These are phyloP conservation scores for Alca torda DNA, from an alignment of 2,797 vertebrate species.

Conservation along the genomic window DNA sequence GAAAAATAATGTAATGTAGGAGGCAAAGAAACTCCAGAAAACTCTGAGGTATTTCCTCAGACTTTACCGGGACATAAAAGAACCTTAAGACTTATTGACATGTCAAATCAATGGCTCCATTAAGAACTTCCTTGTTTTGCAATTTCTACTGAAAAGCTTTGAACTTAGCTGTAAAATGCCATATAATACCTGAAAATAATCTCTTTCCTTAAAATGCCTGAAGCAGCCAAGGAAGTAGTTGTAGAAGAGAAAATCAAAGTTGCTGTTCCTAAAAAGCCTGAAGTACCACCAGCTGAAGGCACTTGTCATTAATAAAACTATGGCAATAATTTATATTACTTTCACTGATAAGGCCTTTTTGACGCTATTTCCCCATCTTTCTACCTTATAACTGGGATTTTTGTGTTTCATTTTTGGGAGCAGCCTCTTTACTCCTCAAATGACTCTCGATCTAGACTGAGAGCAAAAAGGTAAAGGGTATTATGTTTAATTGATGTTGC, in stretches of 20 bases:
- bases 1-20: neutral
- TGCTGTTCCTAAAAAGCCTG: slow-evolving; percentile 48
- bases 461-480: neutral
- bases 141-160: neutral
- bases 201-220: neutral
- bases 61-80: neutral
- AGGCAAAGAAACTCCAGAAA: neutral
- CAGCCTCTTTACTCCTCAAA: neutral
- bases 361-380: neutral
- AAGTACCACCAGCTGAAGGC: slow-evolving; percentile 42
- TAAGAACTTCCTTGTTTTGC: neutral
- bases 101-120: neutral
- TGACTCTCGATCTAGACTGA: neutral
- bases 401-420: neutral
- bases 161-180: neutral
- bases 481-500: neutral
- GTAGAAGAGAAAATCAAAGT: slow-evolving; percentile 45
- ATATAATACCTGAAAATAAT: neutral
- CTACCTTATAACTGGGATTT: neutral
- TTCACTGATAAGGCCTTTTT: neutral
- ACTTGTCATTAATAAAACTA: neutral
- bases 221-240: slow-evolving; percentile 33
- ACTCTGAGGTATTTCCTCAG: neutral
- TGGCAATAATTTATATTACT: neutral
- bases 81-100: neutral